Evolutionary conservation across 1,140 invertebrate species (phyloP), one percentile per base, ranked within the genome.

Genomic region (Sesamia nonagrioides): DNA sequence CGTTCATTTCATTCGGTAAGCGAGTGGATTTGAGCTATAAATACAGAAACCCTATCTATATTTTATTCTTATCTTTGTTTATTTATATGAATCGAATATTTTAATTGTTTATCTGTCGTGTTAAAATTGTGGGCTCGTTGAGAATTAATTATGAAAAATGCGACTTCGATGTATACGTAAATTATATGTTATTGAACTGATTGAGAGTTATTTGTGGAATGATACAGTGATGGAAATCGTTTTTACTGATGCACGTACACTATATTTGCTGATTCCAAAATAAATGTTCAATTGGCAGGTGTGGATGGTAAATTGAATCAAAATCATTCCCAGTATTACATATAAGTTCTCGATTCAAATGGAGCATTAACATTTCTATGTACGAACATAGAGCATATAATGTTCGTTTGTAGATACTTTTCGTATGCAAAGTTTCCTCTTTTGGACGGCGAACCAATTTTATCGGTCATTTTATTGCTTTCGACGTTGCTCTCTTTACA

Each of bases 1-100:
- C 78, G 81, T 90, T 88, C 84, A 88, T 88, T 87, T 81, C 83
- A 75, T 63, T 27, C 73, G 58, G 60, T 60, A 58, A 18, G 37
- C 52, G 71, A 58, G 54, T 60, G 17, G 54, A 63, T 50, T 63
- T 63, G 60, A 21, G 37, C 40, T 58, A 9, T 74, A 42, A 42
- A 42, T 74, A 74, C 52, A 42, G 33, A 42, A 42, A 37, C 48
- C 37, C 45, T 71, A 72, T 58, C n/a, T 56, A 37, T 54, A 54
- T 72, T 56, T 60, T 74, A 74, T 60, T 60, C 54, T 74, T 74
- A 71, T 58, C 52, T 74, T 45, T 74, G 27, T 74, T 74, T 74
- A 42, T 74, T 74, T 74, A 74, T 56, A 48, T 17, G 33, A 33
- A 37, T 52, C n/a, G 56, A 60, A 42, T 21, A n/a, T 5, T 33